Evolutionary conservation across 2,888 invertebrate genomes (phyloP).

Genomic region (Tolmerus cingulatus): DNA sequence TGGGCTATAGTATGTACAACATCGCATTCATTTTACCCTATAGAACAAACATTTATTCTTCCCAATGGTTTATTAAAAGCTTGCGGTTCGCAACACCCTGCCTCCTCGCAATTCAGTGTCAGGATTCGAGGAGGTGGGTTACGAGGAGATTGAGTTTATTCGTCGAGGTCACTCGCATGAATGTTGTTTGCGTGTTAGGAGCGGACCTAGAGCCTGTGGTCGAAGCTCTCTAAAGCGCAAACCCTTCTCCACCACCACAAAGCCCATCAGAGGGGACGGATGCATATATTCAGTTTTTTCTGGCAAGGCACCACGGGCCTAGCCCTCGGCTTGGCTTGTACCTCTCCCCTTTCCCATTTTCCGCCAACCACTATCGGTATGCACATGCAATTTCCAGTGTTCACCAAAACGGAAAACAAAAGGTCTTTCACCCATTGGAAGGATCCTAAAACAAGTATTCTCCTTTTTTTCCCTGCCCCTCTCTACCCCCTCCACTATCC

Average conservation of each 20-base stretch:
- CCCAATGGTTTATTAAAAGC: constrained; percentile 30
- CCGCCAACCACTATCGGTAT: background rate
- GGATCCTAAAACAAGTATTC: no score
- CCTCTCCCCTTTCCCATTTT: background rate
- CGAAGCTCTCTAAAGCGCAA: background rate
- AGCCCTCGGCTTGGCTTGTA: background rate
- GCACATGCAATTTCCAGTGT: constrained; percentile 29
- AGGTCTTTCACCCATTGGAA: background rate
- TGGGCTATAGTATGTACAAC: background rate
- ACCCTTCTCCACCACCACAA: background rate
- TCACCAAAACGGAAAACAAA: constrained; percentile 29
- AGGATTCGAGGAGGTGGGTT: background rate
- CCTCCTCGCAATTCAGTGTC: background rate
- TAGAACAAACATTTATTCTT: constrained; percentile 29
- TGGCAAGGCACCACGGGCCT: background rate
- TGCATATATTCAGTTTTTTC: background rate
- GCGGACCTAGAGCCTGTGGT: background rate
- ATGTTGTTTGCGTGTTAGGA: background rate
- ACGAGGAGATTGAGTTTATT: background rate
- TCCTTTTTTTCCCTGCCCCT: background rate
- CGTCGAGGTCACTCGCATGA: background rate
- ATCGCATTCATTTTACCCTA: background rate
- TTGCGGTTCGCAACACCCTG: background rate
- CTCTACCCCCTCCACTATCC: background rate
- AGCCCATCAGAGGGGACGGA: no score